phyloP scores from a whole-genome alignment of 2,797 vertebrate species.

The Phoxinus dragarum region DNA sequence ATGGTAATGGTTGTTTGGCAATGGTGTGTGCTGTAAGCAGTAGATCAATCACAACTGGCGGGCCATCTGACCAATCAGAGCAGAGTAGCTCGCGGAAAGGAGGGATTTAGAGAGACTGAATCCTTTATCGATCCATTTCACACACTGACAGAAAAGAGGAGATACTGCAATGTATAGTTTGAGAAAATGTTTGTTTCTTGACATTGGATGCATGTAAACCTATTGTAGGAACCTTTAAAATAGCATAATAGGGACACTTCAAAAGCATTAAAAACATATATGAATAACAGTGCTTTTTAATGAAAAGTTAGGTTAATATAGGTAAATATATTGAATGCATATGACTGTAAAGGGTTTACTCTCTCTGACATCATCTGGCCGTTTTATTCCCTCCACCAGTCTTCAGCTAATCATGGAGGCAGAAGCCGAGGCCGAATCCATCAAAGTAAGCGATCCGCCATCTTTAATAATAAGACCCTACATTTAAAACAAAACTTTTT shows the following conservation, averaged over 20 bases:
- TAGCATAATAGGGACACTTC: background rate
- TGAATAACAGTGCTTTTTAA: background rate
- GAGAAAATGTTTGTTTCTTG: background rate
- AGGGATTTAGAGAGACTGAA: no score
- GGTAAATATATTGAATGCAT: background rate
- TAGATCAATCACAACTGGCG: no score
- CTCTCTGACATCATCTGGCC: slow-evolving; percentile 5
- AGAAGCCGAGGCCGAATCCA: slow-evolving; percentile 87
- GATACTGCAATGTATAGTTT: background rate
- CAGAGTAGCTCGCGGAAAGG: no score
- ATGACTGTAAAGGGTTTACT: background rate
- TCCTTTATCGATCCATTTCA: no score
- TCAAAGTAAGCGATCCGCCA: slow-evolving; percentile 79
- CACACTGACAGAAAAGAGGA: background rate
- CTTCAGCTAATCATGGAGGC: slow-evolving; percentile 89
- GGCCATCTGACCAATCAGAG: no score
- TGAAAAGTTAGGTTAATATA: background rate
- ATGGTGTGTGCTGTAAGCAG: no score
- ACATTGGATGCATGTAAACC: background rate
- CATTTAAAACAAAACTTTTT: background rate
- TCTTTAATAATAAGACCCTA: background rate
- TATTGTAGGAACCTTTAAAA: background rate
- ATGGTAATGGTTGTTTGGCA: no score
- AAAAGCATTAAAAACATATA: background rate
- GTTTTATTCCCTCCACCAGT: slow-evolving; percentile 65